Evolutionary conservation across 2,113 vertebrate species (phyloP).

Genomic region (Scalopus aquaticus): DNA sequence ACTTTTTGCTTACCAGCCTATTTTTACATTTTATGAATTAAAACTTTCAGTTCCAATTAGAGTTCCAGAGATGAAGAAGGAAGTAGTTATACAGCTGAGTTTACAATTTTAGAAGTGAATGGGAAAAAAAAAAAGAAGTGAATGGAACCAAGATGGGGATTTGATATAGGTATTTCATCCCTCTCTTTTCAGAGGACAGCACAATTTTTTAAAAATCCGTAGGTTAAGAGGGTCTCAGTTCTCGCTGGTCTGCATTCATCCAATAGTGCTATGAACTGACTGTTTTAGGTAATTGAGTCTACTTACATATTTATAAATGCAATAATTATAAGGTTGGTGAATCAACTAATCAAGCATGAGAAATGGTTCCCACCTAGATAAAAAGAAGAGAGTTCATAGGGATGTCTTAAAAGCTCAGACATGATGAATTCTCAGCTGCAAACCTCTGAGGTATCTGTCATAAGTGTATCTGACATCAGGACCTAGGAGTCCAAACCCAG

Average conservation of each 20-base stretch:
- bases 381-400: not conserved
- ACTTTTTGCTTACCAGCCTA: not conserved
- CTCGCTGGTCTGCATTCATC: not conserved
- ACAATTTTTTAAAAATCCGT: not conserved
- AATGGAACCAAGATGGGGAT: not conserved
- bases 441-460: not conserved
- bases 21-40: slow-evolving; percentile 11
- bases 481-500: not conserved
- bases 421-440: not conserved
- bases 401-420: slow-evolving; percentile 23
- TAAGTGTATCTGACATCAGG: slow-evolving; percentile 21
- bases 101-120: slow-evolving; percentile 6
- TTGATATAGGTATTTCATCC: not conserved
- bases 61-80: not conserved
- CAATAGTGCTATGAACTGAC: not conserved
- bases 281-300: not conserved
- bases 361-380: not conserved
- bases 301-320: not conserved
- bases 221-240: not conserved
- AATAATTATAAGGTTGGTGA: slow-evolving; percentile 31
- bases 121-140: too few relatives aligned
- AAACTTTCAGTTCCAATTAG: slow-evolving; percentile 32
- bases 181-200: not conserved
- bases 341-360: not conserved
- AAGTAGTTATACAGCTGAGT: not conserved